Conservation (phyloP, 2,888 invertebrate genomes). For the Physocephala rufipes region DNA sequence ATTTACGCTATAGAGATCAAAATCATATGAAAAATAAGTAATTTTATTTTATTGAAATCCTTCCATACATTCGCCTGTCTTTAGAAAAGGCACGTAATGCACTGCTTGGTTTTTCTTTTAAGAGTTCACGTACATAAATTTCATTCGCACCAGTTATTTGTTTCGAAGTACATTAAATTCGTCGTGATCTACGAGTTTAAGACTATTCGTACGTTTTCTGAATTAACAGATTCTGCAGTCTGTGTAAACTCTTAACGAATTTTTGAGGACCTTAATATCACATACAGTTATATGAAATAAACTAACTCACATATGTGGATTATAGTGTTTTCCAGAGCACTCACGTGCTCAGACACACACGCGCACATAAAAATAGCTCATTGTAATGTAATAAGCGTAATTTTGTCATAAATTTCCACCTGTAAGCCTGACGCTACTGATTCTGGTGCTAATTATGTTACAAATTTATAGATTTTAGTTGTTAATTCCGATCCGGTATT, state of each 20-base stretch:
- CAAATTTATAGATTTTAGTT: too few relatives aligned
- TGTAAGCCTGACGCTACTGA: background rate
- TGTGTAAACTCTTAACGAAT: too few relatives aligned
- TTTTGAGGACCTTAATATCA: background rate
- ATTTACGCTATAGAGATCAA: too few relatives aligned
- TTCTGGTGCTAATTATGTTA: too few relatives aligned
- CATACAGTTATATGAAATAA: background rate
- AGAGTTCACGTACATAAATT: background rate
- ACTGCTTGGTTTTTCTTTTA: too few relatives aligned
- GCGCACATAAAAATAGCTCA: background rate
- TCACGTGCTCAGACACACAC: background rate
- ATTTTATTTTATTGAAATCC: too few relatives aligned
- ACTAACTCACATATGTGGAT: background rate
- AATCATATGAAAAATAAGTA: too few relatives aligned
- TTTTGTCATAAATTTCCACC: background rate
- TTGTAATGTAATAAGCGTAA: constrained; percentile 9
- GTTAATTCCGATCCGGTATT: too few relatives aligned
- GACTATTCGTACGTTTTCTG: background rate
- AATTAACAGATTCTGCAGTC: background rate
- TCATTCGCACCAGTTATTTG: background rate
- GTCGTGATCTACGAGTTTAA: background rate
- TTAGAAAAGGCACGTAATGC: background rate
- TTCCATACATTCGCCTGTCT: background rate
- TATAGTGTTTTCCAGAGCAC: background rate
- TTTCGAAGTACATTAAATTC: background rate